Evolutionary conservation across 2,888 invertebrate species (phyloP).

Genomic region (Tenthredo amoena): DNA sequence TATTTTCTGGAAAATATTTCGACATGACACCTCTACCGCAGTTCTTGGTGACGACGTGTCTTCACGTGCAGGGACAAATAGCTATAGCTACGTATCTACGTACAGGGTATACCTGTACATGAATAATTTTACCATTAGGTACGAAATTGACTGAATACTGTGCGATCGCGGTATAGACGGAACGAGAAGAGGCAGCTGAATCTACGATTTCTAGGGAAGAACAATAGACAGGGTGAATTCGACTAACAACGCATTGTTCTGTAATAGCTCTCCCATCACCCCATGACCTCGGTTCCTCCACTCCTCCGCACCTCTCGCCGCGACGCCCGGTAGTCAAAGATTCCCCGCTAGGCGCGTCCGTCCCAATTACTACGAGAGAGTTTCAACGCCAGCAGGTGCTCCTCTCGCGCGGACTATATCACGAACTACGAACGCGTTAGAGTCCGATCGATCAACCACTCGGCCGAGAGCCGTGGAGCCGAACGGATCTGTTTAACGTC

Average conservation of each 20-base stretch:
- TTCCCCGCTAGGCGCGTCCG: background rate
- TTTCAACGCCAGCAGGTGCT: slow-evolving; percentile 15
- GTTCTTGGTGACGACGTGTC: background rate
- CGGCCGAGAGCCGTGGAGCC: background rate
- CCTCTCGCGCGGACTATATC: background rate
- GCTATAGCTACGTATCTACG: background rate
- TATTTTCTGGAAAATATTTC: background rate
- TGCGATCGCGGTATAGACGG: background rate
- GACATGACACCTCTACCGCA: background rate
- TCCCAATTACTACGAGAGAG: background rate
- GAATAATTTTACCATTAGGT: background rate
- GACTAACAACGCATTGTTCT: slow-evolving; percentile 78
- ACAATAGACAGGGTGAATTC: slow-evolving; percentile 77
- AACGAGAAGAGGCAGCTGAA: slow-evolving; percentile 70
- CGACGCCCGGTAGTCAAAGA: background rate
- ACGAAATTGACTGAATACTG: background rate
- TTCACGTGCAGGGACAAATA: background rate
- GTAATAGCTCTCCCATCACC: slow-evolving; percentile 69
- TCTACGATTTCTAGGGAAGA: slow-evolving; percentile 72
- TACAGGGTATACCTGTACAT: background rate
- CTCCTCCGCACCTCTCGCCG: background rate
- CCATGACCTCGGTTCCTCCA: background rate
- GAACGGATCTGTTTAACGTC: background rate
- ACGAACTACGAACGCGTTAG: background rate
- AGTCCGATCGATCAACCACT: background rate